These are phyloP conservation scores for Capreolus pygargus DNA, from an alignment of 2,113 vertebrate genomes.

Conservation along the genomic window DNA sequence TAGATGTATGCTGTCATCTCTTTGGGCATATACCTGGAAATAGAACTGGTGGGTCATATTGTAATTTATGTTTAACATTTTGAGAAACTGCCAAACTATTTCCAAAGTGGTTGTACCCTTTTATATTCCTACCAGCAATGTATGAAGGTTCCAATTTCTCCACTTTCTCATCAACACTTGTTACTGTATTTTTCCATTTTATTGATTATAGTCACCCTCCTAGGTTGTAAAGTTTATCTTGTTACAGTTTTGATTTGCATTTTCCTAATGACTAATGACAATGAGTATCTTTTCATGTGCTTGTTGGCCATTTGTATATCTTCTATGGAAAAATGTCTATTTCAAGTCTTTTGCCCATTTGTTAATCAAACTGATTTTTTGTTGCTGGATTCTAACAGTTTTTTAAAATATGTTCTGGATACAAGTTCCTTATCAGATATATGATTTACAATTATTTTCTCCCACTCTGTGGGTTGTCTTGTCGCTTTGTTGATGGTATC, in stretches of 20 bases:
- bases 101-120: neutral
- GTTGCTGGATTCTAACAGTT: neutral
- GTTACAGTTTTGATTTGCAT: neutral
- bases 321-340: neutral
- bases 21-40: neutral
- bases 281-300: neutral
- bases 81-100: neutral
- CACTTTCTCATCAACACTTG: neutral
- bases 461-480: neutral
- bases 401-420: neutral
- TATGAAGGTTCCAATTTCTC: neutral
- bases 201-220: neutral
- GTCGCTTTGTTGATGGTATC: neutral
- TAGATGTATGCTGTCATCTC: neutral
- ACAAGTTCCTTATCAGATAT: neutral
- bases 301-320: neutral
- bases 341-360: neutral
- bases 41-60: neutral
- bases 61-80: neutral
- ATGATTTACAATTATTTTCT: neutral
- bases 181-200: neutral
- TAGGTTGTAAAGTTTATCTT: neutral
- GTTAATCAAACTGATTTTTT: neutral
- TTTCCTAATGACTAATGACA: neutral
- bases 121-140: neutral